These are phyloP conservation scores for Fulica atra DNA, from an alignment of 2,113 vertebrate species.

Conservation along the genomic window DNA sequence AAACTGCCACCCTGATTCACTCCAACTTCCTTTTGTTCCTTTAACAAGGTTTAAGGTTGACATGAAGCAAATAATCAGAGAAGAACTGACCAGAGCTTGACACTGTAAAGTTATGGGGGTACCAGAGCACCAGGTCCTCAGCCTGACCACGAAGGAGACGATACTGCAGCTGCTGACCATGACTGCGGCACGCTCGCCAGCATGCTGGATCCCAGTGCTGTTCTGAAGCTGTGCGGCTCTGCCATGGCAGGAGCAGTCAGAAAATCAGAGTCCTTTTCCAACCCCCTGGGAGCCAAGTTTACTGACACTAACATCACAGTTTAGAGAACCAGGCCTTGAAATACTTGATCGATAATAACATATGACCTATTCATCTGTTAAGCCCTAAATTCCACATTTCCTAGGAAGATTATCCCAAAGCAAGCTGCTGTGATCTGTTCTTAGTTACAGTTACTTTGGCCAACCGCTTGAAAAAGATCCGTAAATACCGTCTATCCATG, in stretches of 20 bases:
- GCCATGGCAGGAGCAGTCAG: not conserved
- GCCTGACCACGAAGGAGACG: not conserved
- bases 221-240: not conserved
- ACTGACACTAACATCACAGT: not conserved
- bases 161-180: not conserved
- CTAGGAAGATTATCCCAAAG: not conserved
- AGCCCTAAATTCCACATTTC: not conserved
- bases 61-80: not conserved
- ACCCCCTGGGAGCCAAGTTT: not conserved
- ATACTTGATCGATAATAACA: not conserved
- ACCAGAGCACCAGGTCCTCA: not conserved
- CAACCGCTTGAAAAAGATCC: not conserved
- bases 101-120: not conserved
- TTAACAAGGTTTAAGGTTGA: not conserved
- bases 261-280: not conserved
- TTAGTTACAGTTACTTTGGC: not conserved
- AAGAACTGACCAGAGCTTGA: not conserved
- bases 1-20: not conserved
- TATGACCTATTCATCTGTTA: not conserved
- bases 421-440: not conserved
- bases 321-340: not conserved
- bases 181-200: fast-evolving
- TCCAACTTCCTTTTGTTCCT: not conserved
- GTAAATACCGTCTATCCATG: not conserved
- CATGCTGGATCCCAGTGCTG: not conserved